A percentile compares a stretch with the other conserved stretches of the same genome.
These are phyloP conservation scores for Tridacna gigas DNA, from an alignment of 2,888 invertebrate species.

Conservation along the genomic window DNA sequence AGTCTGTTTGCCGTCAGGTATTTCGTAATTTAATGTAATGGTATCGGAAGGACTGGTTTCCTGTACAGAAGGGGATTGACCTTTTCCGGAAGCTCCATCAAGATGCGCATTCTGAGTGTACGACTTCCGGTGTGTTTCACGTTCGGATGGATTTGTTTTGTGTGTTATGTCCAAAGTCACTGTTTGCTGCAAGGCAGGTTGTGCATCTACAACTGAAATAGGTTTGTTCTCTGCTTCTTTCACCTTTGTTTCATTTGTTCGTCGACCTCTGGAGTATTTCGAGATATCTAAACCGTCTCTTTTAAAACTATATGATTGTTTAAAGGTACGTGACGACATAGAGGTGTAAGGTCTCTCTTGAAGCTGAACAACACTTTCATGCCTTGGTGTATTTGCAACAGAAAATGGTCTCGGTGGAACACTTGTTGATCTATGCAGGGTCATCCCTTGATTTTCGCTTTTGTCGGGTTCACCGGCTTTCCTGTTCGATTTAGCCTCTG, in stretches of 20 bases:
- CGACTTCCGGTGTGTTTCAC: background rate
- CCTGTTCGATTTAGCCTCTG: slow-evolving; percentile 48
- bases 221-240: background rate
- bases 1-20: background rate
- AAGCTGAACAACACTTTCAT: background rate
- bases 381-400: slow-evolving; percentile 14
- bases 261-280: slow-evolving; percentile 34
- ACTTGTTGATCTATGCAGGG: background rate
- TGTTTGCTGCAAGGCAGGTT: background rate
- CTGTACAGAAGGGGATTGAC: background rate
- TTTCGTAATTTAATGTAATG: background rate
- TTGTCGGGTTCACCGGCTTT: slow-evolving; percentile 3
- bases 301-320: slow-evolving; percentile 57
- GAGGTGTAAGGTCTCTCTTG: slow-evolving; percentile 38
- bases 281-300: slow-evolving; percentile 55
- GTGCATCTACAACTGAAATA: background rate
- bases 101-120: background rate
- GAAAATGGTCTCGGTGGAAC: slow-evolving; percentile 24
- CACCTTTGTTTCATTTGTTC: slow-evolving; percentile 19
- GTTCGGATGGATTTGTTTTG: background rate
- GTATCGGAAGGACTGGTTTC: background rate
- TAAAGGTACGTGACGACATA: slow-evolving; percentile 47
- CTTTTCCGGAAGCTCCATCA: background rate
- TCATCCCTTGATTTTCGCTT: background rate
- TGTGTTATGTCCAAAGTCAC: background rate